These are phyloP conservation scores for Andrena bicolor DNA, from an alignment of 2,888 invertebrate genomes.

Conservation along the genomic window DNA sequence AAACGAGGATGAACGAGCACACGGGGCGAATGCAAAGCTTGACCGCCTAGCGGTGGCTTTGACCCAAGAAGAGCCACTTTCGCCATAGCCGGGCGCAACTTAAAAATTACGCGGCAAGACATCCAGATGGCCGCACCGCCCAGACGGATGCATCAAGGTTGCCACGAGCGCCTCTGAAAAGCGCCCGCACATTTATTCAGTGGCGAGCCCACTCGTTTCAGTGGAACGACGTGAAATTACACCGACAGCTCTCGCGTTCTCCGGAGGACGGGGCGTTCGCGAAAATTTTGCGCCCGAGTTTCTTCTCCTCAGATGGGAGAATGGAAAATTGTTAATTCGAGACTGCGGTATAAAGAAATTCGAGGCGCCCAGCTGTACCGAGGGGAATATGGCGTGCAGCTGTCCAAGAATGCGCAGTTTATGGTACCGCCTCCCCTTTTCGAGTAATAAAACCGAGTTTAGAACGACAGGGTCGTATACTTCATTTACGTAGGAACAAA, in stretches of 20 bases:
- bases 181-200: conserved; percentile 18
- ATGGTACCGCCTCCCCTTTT: conserved; percentile 7
- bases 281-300: background rate
- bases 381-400: conserved; percentile 3
- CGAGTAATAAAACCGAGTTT: conserved; percentile 48
- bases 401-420: conserved; percentile 41
- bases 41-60: conserved; percentile 19
- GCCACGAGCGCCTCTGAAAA: background rate
- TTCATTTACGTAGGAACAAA: conserved; percentile 56
- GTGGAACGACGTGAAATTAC: conserved; percentile 24
- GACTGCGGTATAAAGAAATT: background rate
- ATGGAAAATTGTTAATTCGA: background rate
- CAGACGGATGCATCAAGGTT: conserved; percentile 15
- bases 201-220: conserved; percentile 9
- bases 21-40: conserved; percentile 20
- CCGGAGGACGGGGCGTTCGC: background rate
- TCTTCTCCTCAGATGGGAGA: background rate
- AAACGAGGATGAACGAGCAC: conserved; percentile 1
- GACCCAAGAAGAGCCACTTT: conserved; percentile 12
- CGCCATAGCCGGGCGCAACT: background rate
- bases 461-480: conserved; percentile 43
- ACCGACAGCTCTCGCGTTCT: background rate
- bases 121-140: conserved; percentile 4
- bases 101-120: conserved; percentile 32
- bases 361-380: too few relatives aligned